Evolutionary conservation across 1,140 invertebrate genomes (phyloP), one percentile per base, ranked within the genome.

Genomic region (Trachymyrmex septentrionalis): DNA sequence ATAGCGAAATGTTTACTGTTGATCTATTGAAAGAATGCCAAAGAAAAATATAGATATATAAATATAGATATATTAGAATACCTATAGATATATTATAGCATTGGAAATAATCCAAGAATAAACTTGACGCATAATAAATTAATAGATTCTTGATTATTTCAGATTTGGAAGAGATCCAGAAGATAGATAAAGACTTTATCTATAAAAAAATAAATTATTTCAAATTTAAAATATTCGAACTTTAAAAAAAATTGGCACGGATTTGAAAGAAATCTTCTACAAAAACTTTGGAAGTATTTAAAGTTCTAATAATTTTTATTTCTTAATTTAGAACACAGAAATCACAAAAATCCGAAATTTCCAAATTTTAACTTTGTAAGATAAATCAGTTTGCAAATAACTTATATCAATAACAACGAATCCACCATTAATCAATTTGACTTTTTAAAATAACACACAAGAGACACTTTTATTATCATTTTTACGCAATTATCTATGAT

Each of bases 71-170:
- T 50, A 82, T 72, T 21, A 14, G n/a, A n/a, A n/a, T n/a, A n/a
- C n/a, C n/a, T n/a, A n/a, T 19, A 55, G 24, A 30, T 59, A 59
- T 50, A 82, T 72, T 21, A 14, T n/a, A 14, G 0, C 1, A 16
- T 75, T 84, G 69, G 69, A 73, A 55, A n/a, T 61, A 12, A 16
- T 75, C 80, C 80, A 84, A 84, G 59, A 73, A 7, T 30, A 75
- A 63, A 84, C 24, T 61, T 75, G 57, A 38, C 53, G 27, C 21
- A 30, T 84, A 16, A 84, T 21, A 73, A 84, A 84, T 84, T 84
- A 59, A 27, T 27, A 64, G 16, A 61, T 73, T 84, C 67, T 21
- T 24, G 24, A 48, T 48, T 61, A 84, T 84, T 84, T 63, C 38
- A 44, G 38, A 44, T 44, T 10, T 44, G 38, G 10, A 44, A 3